Conservation (phyloP, 2,113 vertebrate genomes). For the Chiloscyllium plagiosum region DNA sequence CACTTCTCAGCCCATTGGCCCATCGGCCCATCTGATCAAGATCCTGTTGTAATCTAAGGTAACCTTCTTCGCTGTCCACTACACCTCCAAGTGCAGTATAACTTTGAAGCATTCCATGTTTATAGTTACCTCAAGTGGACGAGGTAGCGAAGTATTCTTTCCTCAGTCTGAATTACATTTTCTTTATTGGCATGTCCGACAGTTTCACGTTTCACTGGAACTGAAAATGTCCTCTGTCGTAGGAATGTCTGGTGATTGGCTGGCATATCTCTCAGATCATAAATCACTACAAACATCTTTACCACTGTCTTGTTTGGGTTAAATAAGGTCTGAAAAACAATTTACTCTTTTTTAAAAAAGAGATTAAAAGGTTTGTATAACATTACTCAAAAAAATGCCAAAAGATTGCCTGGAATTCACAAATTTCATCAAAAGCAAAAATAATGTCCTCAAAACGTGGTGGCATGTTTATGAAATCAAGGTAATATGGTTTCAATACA, state of each 20-base stretch:
- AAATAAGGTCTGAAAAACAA: constrained; percentile 90
- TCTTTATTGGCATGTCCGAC: constrained; percentile 74
- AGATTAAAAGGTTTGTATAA: not conserved
- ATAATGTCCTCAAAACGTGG: not conserved
- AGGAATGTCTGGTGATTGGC: constrained; percentile 98
- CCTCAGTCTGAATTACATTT: constrained; percentile 63
- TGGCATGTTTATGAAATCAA: not conserved
- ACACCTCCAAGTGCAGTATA: not conserved
- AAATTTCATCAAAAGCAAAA: not conserved
- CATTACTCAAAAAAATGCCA: not conserved
- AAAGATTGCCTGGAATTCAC: not conserved
- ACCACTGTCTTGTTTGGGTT: constrained; percentile 99
- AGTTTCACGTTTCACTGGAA: constrained; percentile 83
- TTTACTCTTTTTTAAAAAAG: constrained; percentile 35
- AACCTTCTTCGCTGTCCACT: too few species aligned
- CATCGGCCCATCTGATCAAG: too few species aligned
- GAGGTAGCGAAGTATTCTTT: constrained; percentile 95
- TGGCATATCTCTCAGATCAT: constrained; percentile 92
- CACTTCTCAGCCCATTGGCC: too few species aligned
- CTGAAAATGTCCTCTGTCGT: constrained; percentile 95
- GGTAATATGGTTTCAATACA: not conserved
- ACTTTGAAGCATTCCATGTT: not conserved
- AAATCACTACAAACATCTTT: constrained; percentile 99
- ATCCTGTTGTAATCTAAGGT: too few species aligned
- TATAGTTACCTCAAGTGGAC: constrained; percentile 85